Conservation (phyloP, 2,888 invertebrate genomes). For the Philhelius pedissequus region DNA sequence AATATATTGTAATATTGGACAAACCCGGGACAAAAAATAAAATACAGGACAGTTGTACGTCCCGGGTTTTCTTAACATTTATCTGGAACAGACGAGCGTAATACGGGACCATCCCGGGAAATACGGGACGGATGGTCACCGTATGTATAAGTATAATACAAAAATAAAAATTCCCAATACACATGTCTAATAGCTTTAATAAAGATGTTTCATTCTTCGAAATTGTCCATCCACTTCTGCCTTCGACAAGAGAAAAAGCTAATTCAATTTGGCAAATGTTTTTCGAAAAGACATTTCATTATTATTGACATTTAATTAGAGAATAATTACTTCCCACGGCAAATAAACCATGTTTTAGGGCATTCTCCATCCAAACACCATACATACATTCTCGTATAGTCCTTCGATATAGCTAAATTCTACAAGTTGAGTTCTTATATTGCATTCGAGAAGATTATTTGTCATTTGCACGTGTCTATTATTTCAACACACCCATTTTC, state of each 20-base stretch:
- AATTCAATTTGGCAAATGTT: neutral
- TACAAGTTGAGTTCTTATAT: neutral
- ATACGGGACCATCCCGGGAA: too few species aligned
- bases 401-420: neutral
- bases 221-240: neutral
- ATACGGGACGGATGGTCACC: too few species aligned
- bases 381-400: neutral
- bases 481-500: neutral
- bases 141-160: too few species aligned
- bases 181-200: neutral
- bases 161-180: too few species aligned
- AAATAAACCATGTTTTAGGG: neutral
- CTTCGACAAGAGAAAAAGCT: neutral
- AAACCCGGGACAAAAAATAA: too few species aligned
- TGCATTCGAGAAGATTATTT: neutral
- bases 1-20: too few species aligned
- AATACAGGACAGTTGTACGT: too few species aligned
- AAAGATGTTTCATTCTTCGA: neutral
- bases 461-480: neutral
- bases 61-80: too few species aligned
- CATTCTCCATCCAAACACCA: neutral
- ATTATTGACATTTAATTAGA: conserved; percentile 18
- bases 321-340: conserved; percentile 3
- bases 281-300: neutral
- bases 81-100: too few species aligned